Evolutionary conservation across 2,797 vertebrate species (phyloP).

Genomic region (Gephyroberyx darwinii): DNA sequence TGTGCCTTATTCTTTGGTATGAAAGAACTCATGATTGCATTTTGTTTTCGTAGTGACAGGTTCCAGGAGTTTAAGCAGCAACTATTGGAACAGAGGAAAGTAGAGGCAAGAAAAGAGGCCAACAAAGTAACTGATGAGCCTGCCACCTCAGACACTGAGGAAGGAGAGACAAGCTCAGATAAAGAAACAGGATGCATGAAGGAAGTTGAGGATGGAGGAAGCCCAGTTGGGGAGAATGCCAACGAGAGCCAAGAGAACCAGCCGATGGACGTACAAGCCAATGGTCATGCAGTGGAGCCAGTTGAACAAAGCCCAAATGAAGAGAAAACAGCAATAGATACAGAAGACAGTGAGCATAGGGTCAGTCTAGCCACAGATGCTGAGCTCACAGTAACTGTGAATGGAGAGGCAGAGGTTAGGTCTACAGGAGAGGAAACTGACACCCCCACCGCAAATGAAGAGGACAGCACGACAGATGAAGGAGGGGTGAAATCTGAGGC

Average conservation of each 20-base stretch:
- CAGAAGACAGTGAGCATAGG: not conserved
- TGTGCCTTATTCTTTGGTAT: not conserved
- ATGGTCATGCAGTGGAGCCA: constrained; percentile 38
- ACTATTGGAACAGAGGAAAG: constrained; percentile 75
- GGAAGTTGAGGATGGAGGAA: constrained; percentile 59
- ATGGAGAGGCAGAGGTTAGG: constrained; percentile 38
- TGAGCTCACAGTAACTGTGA: constrained; percentile 23
- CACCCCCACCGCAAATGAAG: constrained; percentile 16
- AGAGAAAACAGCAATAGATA: constrained; percentile 35
- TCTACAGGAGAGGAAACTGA: constrained; percentile 19
- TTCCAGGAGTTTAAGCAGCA: constrained; percentile 79
- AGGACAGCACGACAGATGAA: constrained; percentile 10
- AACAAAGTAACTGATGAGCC: constrained; percentile 39
- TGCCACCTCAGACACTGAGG: not conserved
- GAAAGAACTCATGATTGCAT: not conserved
- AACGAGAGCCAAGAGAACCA: constrained; percentile 38
- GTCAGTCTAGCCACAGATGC: constrained; percentile 32
- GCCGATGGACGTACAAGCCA: constrained; percentile 42
- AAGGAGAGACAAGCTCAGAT: constrained; percentile 32
- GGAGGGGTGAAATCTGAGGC: constrained; percentile 19
- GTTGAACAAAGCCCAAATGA: constrained; percentile 35
- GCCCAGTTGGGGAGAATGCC: constrained; percentile 27
- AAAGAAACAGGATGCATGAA: constrained; percentile 54
- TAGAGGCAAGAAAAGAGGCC: constrained; percentile 69
- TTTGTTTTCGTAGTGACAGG: constrained; percentile 68